Percentiles rank a stretch among this genome's conserved stretches.
Evolutionary conservation across 2,888 invertebrate genomes (phyloP).

Genomic region (Heliconius cydno): DNA sequence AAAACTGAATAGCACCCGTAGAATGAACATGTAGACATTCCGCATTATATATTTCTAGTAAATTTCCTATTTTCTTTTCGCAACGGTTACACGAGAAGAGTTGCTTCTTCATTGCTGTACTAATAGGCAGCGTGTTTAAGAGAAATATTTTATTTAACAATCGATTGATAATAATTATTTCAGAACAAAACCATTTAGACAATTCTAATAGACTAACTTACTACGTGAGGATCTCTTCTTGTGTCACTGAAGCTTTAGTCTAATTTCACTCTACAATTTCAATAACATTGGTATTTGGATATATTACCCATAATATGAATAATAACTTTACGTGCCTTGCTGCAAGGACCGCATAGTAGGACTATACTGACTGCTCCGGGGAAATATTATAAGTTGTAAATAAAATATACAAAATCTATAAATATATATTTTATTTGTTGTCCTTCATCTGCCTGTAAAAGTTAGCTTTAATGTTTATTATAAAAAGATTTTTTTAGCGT

Average conservation of each 20-base stretch:
- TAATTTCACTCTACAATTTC: constrained; percentile 11
- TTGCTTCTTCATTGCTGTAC: neutral
- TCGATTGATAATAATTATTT: neutral
- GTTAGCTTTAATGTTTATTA: no score
- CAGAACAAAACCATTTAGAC: neutral
- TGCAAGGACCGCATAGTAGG: constrained; percentile 49
- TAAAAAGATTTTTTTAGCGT: no score
- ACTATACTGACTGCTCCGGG: constrained; percentile 67
- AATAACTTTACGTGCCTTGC: constrained; percentile 52
- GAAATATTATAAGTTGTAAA: constrained; percentile 77
- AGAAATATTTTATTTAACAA: neutral
- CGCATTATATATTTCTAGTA: constrained; percentile 58
- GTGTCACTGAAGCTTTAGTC: neutral
- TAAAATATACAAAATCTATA: constrained; percentile 53
- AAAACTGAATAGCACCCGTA: constrained; percentile 33
- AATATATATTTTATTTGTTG: constrained; percentile 15
- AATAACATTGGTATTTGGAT: constrained; percentile 27
- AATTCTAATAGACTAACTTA: neutral
- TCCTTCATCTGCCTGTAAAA: neutral
- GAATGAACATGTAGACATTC: constrained; percentile 69
- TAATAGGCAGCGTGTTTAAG: neutral
- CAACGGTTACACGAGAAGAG: constrained; percentile 1
- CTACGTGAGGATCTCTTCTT: neutral
- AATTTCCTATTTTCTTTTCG: constrained; percentile 42
- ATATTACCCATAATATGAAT: constrained; percentile 28